Evolutionary conservation across 2,888 invertebrate genomes (phyloP), one percentile per base, ranked within the genome.

Genomic region (Cheilosia vulpina): DNA sequence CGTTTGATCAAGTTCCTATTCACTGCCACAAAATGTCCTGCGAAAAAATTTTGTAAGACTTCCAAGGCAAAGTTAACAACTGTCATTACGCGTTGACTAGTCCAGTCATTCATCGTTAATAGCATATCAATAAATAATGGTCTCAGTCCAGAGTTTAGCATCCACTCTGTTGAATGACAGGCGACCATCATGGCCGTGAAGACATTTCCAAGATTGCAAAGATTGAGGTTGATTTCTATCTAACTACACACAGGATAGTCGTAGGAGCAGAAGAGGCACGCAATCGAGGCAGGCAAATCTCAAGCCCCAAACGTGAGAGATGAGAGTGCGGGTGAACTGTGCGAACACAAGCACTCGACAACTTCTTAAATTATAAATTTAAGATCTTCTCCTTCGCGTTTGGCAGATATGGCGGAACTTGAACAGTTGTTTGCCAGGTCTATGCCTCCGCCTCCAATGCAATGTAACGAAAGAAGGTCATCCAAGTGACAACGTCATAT

Each of bases 391-490:
- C 13, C 34, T 50, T 47, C 17, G 34, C 27, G 19, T 17, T 17
- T 24, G 24, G 24, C 4, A 27, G 31, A 17, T 27, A 31, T 27
- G 63, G 31, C 27, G 52, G 52, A 73, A 43, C n/a, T 27, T 63
- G 27, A 62, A 34, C 63, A 63, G 41, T 27, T 45, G 72, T 27
- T 31, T 41, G 31, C 27, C 13, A 76, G n/a, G 11, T 13, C 50
- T 58, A 41, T 31, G 27, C 27, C 19, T 79, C 45, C 41, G 13
- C 21, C 43, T 43, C 34, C 43, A 43, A 43, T 79, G 72, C 78
- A 58, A 34, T 58, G 53, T 68, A 75, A 68, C 47, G 43, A 69
- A 81, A 69, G 47, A 47, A 69, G 63, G 81, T 68, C 68, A 81
- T 47, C 58, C 31, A 41, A 34, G 45, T 21, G 24, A 78, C 55